Base-by-base conservation (phyloP, 2,797 vertebrate genomes). In the Hipposideros larvatus region DNA sequence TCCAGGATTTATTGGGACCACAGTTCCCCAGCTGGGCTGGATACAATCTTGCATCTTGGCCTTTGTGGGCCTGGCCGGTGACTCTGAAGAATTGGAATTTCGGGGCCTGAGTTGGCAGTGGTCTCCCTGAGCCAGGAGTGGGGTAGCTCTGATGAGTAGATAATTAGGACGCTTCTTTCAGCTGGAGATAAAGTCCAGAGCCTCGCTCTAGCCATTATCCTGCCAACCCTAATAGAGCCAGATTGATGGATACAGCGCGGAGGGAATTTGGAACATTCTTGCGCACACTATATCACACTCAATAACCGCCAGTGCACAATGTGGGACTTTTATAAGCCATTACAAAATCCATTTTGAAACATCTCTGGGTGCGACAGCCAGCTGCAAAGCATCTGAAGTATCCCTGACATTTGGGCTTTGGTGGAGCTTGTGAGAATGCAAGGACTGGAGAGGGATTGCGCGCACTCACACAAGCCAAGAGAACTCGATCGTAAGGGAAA, bases 301-400 rank as follows among this genome's bases (percentile, higher is more conserved):
- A 97, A 75, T 63, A 94, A 95, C 97, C 11, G 97, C 91, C 90
- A 95, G 22, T 96, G 92, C 91, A 97, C 75, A 97, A 75, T 78
- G 37, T 97, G 90, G 77, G 97, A 96, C 97, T 98, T 98, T 98
- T 98, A 98, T 95, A 98, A 97, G 87, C 97, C 83, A 98, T 97
- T 96, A 98, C 97, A 95, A 97, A 98, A 96, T 96, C 96, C 96
- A 97, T 94, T 98, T 70, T 95, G 96, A 98, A 96, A 96, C 95
- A 97, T 96, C 65, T 97, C 98, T 98, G 95, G 90, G 97, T 98
- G 87, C 53, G 88, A 98, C 82, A 96, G 96, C 96, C 97, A 98
- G 98, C 98, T 98, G 98, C 98, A 96, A 98, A 97, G 96, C 92
- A 97, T 97, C 96, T 97, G 83, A 97, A 97, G 95, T 96, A 98